A percentile compares a stretch with the other conserved stretches of the same genome.
Conservation (phyloP, 2,888 invertebrate genomes). For the Fissipunctia ypsillon region DNA sequence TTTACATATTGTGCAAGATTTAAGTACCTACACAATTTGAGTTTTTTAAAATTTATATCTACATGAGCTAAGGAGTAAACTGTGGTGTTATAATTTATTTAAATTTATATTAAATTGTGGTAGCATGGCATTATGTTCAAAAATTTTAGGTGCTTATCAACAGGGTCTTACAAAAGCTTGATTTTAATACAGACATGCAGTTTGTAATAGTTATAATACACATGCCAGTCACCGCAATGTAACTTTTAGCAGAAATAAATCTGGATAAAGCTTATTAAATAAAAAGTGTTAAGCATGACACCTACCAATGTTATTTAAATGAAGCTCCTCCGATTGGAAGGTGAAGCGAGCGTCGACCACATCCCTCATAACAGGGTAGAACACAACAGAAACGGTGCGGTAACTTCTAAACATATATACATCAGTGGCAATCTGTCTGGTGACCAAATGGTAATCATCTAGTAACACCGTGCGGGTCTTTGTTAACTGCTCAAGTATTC, state of each 20-base stretch:
- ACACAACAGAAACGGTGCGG: constrained; percentile 86
- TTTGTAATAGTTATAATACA: background rate
- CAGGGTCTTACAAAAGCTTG: background rate
- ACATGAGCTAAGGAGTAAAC: too few relatives aligned
- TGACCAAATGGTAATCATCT: constrained; percentile 85
- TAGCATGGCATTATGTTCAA: background rate
- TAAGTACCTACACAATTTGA: background rate
- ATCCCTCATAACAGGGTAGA: constrained; percentile 84
- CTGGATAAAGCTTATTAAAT: constrained; percentile 18
- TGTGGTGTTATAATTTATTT: background rate
- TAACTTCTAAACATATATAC: constrained; percentile 88
- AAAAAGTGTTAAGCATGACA: constrained; percentile 63
- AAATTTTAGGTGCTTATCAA: background rate
- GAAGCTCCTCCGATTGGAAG: constrained; percentile 88
- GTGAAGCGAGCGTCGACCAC: constrained; percentile 86
- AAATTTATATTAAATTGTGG: too few relatives aligned
- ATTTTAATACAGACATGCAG: constrained; percentile 19
- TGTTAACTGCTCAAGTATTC: constrained; percentile 83
- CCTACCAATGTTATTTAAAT: constrained; percentile 88
- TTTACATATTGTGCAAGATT: background rate
- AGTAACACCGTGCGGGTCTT: constrained; percentile 83
- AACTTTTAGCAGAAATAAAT: background rate
- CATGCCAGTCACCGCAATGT: constrained; percentile 21
- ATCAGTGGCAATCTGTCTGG: constrained; percentile 86
- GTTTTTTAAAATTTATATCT: background rate